Evolutionary conservation across 2,888 invertebrate species (phyloP), one percentile per base, ranked within the genome.

Genomic region (Tetranychus piercei): DNA sequence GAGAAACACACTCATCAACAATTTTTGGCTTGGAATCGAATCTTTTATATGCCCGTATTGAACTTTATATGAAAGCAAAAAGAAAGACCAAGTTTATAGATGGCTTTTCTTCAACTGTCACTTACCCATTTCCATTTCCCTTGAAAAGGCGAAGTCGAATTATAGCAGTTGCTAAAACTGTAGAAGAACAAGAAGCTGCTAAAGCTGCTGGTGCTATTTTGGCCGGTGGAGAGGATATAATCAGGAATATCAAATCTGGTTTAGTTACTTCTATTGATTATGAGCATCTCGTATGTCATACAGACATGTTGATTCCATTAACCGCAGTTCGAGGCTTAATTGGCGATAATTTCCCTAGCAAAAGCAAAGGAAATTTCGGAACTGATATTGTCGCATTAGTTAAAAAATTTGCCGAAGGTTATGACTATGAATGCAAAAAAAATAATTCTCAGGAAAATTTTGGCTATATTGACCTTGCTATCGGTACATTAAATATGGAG

Each of bases 1-100:
- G 89, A 72, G 91, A 94, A 82, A 88, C 88, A 0, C 90, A 92
- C 81, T 89, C 91, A 81, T 90, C 92, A 0, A 87, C 89, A 1
- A 88, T 93, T 84, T 89, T 88, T 80, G 90, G 94, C 82, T 83
- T 85, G 65, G 90, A 91, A 0, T 85, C 89, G 81, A 88, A 90
- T 0, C 83, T 87, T 18, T 82, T 94, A 0, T 86, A 85, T 78
- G 87, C 89, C 4, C 83, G 86, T 65, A 84, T 94, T 75, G 92
- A 94, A 81, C 82, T 94, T 5, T 89, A 94, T 81, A 89, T 94
- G 89, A 85, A 85, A 78, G 88, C 87, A 74, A 87, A 85, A 77
- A 89, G 88, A 81, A 87, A 87, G 84, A 77, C 55, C n/a, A 88
- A 78, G 70, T 88, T 86, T 79, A 78, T 91, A 23, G 89, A 89